These are phyloP conservation scores for Ceraclea dissimilis DNA, from an alignment of 2,888 invertebrate species.

Conservation along the genomic window DNA sequence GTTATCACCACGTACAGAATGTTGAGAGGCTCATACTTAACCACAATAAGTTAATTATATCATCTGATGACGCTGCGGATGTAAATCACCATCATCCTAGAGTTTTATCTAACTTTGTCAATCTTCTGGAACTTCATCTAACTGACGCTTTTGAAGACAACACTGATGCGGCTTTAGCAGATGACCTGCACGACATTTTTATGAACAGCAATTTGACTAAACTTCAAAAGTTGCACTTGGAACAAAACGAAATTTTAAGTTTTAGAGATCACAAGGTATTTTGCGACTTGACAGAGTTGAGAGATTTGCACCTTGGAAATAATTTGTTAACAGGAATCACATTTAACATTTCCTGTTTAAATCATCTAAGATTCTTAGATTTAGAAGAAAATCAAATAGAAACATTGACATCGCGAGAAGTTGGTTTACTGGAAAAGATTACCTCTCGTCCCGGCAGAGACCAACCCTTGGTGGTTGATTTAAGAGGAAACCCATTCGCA, in stretches of 20 bases:
- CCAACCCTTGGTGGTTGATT: slow-evolving; percentile 52
- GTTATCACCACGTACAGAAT: slow-evolving; percentile 64
- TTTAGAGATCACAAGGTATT: slow-evolving; percentile 60
- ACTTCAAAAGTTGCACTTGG: slow-evolving; percentile 63
- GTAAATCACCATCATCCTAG: slow-evolving; percentile 57
- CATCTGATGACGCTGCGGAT: slow-evolving; percentile 42
- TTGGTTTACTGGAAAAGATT: slow-evolving; percentile 49
- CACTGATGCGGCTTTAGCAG: slow-evolving; percentile 51
- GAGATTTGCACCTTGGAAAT: slow-evolving; percentile 63
- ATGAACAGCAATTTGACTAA: slow-evolving; percentile 58
- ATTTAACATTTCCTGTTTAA: slow-evolving; percentile 59
- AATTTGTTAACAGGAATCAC: slow-evolving; percentile 54
- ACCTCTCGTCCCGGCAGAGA: slow-evolving; percentile 34
- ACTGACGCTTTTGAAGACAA: slow-evolving; percentile 67
- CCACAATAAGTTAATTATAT: slow-evolving; percentile 61
- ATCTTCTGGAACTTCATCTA: slow-evolving; percentile 61
- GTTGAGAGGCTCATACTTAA: slow-evolving; percentile 63
- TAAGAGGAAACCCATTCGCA: slow-evolving; percentile 59
- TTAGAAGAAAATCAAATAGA: slow-evolving; percentile 59
- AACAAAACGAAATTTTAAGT: slow-evolving; percentile 65
- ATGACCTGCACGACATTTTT: slow-evolving; percentile 64
- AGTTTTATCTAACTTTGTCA: slow-evolving; percentile 62
- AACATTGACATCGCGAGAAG: slow-evolving; percentile 48
- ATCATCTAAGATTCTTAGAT: slow-evolving; percentile 58
- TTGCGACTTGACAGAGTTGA: slow-evolving; percentile 58